Evolutionary conservation across 2,113 vertebrate species (phyloP).

Genomic region (Peromyscus leucopus): DNA sequence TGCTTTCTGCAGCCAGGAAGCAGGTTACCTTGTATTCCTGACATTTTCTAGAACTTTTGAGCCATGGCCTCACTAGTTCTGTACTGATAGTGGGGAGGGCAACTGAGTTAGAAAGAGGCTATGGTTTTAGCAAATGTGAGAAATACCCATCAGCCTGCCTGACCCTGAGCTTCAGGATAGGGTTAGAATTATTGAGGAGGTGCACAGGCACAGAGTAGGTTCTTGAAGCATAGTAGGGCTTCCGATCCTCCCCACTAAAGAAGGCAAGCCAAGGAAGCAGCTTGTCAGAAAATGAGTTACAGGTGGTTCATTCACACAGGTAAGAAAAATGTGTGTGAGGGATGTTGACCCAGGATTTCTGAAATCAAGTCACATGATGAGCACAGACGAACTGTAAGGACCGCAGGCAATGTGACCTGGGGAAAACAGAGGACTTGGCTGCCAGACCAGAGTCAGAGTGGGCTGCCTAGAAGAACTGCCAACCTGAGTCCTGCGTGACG

Average conservation of each 20-base stretch:
- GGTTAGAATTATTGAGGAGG: background rate
- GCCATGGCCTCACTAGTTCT: background rate
- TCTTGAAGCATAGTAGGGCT: background rate
- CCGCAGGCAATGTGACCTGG: background rate
- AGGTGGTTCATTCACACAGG: background rate
- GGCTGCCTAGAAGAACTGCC: background rate
- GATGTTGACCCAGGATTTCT: no score
- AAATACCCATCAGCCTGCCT: background rate
- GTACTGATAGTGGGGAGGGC: background rate
- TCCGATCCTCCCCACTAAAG: background rate
- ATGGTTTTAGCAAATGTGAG: background rate
- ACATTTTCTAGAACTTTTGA: conserved; percentile 40
- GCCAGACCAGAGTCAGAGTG: background rate
- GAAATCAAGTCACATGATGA: background rate
- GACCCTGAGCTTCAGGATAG: background rate
- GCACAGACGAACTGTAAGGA: background rate
- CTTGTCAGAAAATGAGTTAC: no score
- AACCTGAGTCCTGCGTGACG: background rate
- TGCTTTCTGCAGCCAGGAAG: background rate
- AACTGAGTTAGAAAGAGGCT: background rate
- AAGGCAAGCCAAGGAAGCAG: background rate
- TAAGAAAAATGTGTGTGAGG: no score
- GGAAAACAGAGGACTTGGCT: background rate
- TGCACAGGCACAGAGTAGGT: background rate
- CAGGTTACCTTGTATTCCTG: background rate